phyloP scores from a whole-genome alignment of 1,140 invertebrate genomes.

The Camponotus floridanus region DNA sequence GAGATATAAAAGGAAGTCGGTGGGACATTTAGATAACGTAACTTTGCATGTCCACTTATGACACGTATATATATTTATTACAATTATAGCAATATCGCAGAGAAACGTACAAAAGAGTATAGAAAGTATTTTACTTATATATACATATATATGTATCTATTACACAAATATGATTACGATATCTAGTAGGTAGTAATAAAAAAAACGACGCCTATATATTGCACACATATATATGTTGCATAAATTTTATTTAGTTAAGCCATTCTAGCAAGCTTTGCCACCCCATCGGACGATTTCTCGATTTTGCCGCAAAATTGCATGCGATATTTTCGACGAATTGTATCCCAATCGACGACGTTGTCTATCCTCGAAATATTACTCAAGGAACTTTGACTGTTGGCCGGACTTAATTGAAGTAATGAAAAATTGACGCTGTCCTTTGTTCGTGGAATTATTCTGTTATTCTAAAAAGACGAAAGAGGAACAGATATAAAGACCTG shows the following conservation, averaged over 20 bases:
- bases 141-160: background rate
- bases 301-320: slow-evolving; percentile 90
- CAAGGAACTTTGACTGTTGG: slow-evolving; percentile 93
- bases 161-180: background rate
- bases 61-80: slow-evolving; percentile 22
- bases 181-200: slow-evolving; percentile 27
- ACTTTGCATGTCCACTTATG: background rate
- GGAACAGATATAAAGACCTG: background rate
- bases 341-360: slow-evolving; percentile 95
- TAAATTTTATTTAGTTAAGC: slow-evolving; percentile 29
- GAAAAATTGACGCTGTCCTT: slow-evolving; percentile 75
- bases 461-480: slow-evolving; percentile 66
- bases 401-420: slow-evolving; percentile 89
- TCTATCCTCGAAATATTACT: slow-evolving; percentile 91
- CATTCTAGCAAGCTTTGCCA: slow-evolving; percentile 69
- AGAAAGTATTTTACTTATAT: slow-evolving; percentile 38
- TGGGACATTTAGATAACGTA: background rate
- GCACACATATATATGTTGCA: background rate
- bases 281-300: slow-evolving; percentile 87
- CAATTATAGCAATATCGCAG: slow-evolving; percentile 12
- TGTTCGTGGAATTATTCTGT: slow-evolving; percentile 70
- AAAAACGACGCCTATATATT: slow-evolving; percentile 21
- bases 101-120: slow-evolving; percentile 37
- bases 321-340: slow-evolving; percentile 94
- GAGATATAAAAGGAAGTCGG: slow-evolving; percentile 2